Conservation (phyloP, 2,113 vertebrate species). For the Zosterops hypoxanthus region DNA sequence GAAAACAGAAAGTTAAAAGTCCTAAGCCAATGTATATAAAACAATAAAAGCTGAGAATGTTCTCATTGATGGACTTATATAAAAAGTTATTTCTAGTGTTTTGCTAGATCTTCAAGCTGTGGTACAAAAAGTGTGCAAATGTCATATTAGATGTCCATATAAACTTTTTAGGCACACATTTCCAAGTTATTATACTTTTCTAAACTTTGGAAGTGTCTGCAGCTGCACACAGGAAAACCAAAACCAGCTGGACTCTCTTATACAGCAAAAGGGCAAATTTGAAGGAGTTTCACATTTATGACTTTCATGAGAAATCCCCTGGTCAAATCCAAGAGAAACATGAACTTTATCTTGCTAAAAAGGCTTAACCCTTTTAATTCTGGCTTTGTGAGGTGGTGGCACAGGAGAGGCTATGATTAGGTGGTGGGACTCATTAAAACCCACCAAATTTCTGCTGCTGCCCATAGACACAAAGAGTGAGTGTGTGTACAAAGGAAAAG, state of each 20-base stretch:
- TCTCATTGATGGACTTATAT: background rate
- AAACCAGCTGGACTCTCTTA: background rate
- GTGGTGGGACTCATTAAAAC: background rate
- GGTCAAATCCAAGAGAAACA: background rate
- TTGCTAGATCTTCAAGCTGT: background rate
- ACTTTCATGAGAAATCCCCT: background rate
- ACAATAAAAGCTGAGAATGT: background rate
- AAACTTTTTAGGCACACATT: background rate
- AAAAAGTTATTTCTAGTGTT: background rate
- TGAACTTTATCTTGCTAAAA: background rate
- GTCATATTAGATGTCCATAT: background rate
- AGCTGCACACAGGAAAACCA: constrained; percentile 1
- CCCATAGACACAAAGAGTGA: background rate
- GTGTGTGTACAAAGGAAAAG: background rate
- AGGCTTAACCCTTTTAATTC: background rate
- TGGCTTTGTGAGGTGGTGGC: background rate
- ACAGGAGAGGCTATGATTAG: background rate
- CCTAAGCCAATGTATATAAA: background rate
- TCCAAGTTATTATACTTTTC: background rate
- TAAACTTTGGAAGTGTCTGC: background rate
- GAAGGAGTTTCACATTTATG: background rate
- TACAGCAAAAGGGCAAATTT: background rate
- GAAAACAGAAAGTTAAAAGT: background rate
- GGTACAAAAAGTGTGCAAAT: background rate
- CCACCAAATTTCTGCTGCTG: background rate